Conservation (phyloP, 2,797 vertebrate species). For the Semotilus atromaculatus region DNA sequence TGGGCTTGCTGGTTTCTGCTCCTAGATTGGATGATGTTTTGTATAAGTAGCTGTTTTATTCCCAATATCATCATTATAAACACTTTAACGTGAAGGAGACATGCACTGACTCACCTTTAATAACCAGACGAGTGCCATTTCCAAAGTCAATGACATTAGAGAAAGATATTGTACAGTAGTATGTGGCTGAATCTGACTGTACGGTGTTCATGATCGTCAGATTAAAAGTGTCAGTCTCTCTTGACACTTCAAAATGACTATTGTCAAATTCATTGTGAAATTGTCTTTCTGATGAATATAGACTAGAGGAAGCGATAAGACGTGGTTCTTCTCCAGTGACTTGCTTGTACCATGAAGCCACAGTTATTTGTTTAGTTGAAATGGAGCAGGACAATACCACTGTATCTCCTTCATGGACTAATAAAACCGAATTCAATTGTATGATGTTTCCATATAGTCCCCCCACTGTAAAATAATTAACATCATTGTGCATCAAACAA, state of each 20-base stretch:
- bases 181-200: conserved; percentile 34
- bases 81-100: neutral
- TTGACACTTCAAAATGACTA: neutral
- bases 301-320: neutral
- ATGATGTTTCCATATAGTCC: neutral
- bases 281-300: neutral
- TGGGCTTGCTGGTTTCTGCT: conserved; percentile 4
- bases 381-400: conserved; percentile 22
- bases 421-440: conserved; percentile 9
- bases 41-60: no score
- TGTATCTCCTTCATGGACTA: conserved; percentile 20
- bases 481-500: neutral
- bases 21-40: neutral
- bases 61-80: neutral
- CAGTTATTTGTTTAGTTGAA: neutral
- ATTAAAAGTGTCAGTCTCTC: neutral
- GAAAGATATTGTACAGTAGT: conserved; percentile 34
- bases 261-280: conserved; percentile 24
- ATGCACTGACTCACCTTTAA: conserved; percentile 42
- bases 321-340: conserved; percentile 21
- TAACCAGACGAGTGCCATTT: conserved; percentile 21
- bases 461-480: neutral
- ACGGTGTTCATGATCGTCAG: neutral
- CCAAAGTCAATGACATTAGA: conserved; percentile 22
- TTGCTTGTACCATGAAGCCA: conserved; percentile 34